Conservation (phyloP, 2,888 invertebrate genomes). For the Selenia dentaria region DNA sequence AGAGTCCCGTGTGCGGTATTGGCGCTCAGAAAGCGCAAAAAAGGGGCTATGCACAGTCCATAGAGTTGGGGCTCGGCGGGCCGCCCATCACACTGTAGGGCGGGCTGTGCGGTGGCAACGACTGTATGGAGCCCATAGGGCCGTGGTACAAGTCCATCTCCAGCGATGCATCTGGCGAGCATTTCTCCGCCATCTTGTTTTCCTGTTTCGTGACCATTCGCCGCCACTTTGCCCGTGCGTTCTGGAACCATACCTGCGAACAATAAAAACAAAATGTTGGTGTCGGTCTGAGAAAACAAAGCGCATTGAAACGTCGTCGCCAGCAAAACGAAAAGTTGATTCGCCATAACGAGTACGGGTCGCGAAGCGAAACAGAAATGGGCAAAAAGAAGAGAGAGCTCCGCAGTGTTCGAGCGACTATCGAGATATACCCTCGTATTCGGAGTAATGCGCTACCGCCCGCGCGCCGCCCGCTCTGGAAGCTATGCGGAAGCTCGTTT, state of each 20-base stretch:
- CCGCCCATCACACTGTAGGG: constrained; percentile 88
- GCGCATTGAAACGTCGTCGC: constrained; percentile 46
- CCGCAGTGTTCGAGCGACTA: constrained; percentile 36
- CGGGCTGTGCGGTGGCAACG: constrained; percentile 88
- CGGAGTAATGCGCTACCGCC: constrained; percentile 34
- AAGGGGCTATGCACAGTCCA: constrained; percentile 89
- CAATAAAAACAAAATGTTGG: constrained; percentile 60
- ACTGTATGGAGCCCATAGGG: constrained; percentile 87
- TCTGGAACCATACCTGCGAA: constrained; percentile 97
- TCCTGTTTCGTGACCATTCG: constrained; percentile 94
- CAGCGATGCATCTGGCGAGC: constrained; percentile 86
- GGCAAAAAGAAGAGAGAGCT: constrained; percentile 21
- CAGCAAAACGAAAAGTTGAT: constrained; percentile 53
- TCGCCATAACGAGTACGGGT: constrained; percentile 49
- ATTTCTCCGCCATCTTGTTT: constrained; percentile 89
- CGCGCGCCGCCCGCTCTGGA: constrained; percentile 28
- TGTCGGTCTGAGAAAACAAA: constrained; percentile 49
- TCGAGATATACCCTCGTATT: constrained; percentile 23
- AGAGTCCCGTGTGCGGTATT: constrained; percentile 4
- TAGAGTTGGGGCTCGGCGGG: constrained; percentile 88
- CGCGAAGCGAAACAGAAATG: constrained; percentile 44
- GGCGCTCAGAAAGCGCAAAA: constrained; percentile 74
- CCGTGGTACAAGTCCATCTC: constrained; percentile 87
- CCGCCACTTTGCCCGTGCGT: constrained; percentile 96
- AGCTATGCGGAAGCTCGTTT: constrained; percentile 32